These are phyloP conservation scores for Oncorhynchus kisutch DNA, from an alignment of 2,113 vertebrate species.

Conservation along the genomic window DNA sequence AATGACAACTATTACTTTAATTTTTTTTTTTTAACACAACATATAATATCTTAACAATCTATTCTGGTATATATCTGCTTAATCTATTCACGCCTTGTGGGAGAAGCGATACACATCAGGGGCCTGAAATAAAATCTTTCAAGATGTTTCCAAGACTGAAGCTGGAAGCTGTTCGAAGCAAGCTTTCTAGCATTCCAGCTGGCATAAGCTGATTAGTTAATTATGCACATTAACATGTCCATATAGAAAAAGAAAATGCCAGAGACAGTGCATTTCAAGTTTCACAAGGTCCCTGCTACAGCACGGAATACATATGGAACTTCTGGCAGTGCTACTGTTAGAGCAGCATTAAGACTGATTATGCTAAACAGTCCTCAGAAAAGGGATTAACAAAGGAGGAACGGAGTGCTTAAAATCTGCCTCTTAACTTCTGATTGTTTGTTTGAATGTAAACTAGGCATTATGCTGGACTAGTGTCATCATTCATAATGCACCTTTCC, in stretches of 20 bases:
- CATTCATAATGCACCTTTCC: too few relatives aligned
- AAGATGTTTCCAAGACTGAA: conserved; percentile 59
- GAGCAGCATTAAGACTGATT: conserved; percentile 11
- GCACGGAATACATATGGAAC: conserved; percentile 19
- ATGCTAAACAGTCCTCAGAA: conserved; percentile 23
- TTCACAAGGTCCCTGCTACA: conserved; percentile 29
- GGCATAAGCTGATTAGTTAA: conserved; percentile 71
- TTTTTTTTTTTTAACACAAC: conserved; percentile 1
- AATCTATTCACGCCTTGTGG: conserved; percentile 22
- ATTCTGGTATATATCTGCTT: background rate
- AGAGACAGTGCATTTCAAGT: conserved; percentile 40
- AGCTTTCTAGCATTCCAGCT: conserved; percentile 67
- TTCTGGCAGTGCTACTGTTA: conserved; percentile 21
- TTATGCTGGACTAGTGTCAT: background rate
- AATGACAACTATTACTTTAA: background rate
- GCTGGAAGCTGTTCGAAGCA: conserved; percentile 44
- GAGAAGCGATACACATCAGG: conserved; percentile 42
- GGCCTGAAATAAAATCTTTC: background rate
- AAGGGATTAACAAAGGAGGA: conserved; percentile 1
- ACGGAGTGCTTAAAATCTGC: background rate
- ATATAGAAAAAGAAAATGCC: conserved; percentile 47
- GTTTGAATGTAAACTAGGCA: background rate
- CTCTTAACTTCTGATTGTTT: conserved; percentile 6
- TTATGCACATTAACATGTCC: conserved; percentile 69
- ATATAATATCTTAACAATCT: conserved; percentile 8